Evolutionary conservation across 1,140 invertebrate species (phyloP).

Genomic region (Psilanteris sp.): DNA sequence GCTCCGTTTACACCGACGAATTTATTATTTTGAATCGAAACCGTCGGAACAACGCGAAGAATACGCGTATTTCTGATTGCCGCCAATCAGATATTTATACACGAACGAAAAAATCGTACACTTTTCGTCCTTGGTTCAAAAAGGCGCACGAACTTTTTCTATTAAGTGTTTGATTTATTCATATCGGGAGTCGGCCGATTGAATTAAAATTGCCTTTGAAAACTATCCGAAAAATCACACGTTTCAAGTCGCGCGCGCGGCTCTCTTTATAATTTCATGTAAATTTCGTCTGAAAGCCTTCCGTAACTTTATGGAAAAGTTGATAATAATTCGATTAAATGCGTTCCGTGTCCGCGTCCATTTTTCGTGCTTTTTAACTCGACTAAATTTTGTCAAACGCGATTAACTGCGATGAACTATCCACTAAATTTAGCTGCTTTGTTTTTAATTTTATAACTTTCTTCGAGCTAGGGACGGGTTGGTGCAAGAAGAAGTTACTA

Average conservation of each 20-base stretch:
- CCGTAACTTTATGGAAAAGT: constrained; percentile 43
- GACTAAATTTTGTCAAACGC: constrained; percentile 17
- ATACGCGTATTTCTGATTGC: too few species aligned
- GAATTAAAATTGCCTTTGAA: constrained; percentile 53
- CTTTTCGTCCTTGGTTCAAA: neutral
- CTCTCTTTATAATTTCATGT: constrained; percentile 57
- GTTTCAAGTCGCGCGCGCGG: constrained; percentile 49
- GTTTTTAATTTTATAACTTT: too few species aligned
- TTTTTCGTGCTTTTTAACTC: constrained; percentile 23
- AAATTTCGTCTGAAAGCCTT: constrained; percentile 51
- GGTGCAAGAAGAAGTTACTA: too few species aligned
- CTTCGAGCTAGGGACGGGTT: too few species aligned
- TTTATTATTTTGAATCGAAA: too few species aligned
- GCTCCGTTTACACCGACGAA: too few species aligned
- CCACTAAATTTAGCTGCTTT: neutral
- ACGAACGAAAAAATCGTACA: too few species aligned
- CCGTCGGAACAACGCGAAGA: too few species aligned
- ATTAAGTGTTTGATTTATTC: constrained; percentile 50
- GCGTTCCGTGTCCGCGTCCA: constrained; percentile 14
- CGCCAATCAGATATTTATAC: too few species aligned
- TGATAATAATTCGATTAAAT: constrained; percentile 53
- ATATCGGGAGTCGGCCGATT: constrained; percentile 36
- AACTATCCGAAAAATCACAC: constrained; percentile 53
- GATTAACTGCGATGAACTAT: constrained; percentile 21
- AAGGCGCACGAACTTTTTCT: constrained; percentile 32